Percentiles rank a stretch among this genome's conserved stretches.
Evolutionary conservation across 1,140 invertebrate species (phyloP).

Genomic region (Drosophila equinoxialis): DNA sequence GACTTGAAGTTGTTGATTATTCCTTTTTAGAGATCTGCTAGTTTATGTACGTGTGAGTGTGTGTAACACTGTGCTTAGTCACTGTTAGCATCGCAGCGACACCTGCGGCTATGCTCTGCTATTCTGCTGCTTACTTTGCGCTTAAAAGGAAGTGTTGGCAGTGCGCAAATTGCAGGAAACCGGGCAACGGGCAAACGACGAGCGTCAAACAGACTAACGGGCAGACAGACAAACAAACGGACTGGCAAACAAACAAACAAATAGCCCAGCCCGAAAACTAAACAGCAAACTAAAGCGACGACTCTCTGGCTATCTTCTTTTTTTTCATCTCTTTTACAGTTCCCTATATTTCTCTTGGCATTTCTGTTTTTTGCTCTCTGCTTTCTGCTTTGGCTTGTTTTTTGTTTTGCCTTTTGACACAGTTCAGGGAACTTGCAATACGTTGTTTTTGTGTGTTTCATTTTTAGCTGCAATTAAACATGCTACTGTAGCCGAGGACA

Average conservation of each 20-base stretch:
- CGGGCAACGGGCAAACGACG: constrained; percentile 40
- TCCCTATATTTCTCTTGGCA: constrained; percentile 30
- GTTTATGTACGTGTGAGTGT: too few species aligned
- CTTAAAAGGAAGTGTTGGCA: constrained; percentile 55
- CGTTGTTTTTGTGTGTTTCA: constrained; percentile 44
- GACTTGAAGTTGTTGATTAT: too few species aligned
- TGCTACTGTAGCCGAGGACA: constrained; percentile 56
- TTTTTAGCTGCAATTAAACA: constrained; percentile 80
- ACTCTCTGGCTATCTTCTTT: constrained; percentile 37
- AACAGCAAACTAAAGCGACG: constrained; percentile 59
- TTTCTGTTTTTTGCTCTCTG: neutral
- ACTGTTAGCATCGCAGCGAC: constrained; percentile 15
- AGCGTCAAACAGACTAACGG: constrained; percentile 28
- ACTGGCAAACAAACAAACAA: constrained; percentile 53
- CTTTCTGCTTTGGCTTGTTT: constrained; percentile 17
- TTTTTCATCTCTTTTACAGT: neutral
- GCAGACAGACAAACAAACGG: constrained; percentile 33
- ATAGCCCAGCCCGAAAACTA: constrained; percentile 55
- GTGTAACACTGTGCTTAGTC: constrained; percentile 8
- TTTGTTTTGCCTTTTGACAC: constrained; percentile 66
- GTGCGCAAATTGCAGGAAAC: constrained; percentile 75
- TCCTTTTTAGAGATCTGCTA: too few species aligned
- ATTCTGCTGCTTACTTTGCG: constrained; percentile 20
- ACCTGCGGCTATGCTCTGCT: constrained; percentile 42
- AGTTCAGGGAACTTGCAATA: constrained; percentile 67